These are phyloP conservation scores for Chaunax sp. DNA, from an alignment of 2,797 vertebrate species.

Conservation along the genomic window DNA sequence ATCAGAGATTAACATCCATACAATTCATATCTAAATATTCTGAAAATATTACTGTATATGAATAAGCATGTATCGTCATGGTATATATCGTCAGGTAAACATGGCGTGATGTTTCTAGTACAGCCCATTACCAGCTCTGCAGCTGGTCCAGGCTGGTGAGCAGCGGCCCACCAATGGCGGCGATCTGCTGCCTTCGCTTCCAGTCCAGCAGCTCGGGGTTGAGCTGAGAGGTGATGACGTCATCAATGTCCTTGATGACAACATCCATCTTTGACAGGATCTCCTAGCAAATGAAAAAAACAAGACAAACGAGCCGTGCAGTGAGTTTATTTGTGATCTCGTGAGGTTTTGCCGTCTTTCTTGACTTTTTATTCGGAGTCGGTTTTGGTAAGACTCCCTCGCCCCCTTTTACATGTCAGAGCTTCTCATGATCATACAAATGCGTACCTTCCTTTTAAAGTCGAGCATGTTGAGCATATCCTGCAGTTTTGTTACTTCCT, in stretches of 20 bases:
- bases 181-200: slow-evolving; percentile 94
- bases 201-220: slow-evolving; percentile 92
- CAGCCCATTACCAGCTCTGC: slow-evolving; percentile 90
- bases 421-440: background rate
- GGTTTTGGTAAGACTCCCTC: no score
- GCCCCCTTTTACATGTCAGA: background rate
- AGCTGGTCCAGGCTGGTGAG: slow-evolving; percentile 93
- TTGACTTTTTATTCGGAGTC: no score
- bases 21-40: no score
- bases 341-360: no score
- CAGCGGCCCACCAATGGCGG: slow-evolving; percentile 93
- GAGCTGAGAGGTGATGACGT: slow-evolving; percentile 88
- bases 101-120: no score
- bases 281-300: slow-evolving; percentile 82
- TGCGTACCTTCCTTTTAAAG: slow-evolving; percentile 92
- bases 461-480: slow-evolving; percentile 95
- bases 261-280: slow-evolving; percentile 90
- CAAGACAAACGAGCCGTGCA: background rate
- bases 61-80: no score
- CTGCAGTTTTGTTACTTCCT: slow-evolving; percentile 92
- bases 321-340: no score
- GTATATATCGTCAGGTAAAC: no score
- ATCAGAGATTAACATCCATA: no score
- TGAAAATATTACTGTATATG: no score
- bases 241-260: slow-evolving; percentile 91